Conservation (phyloP, 37 sponge, comb jelly and placozoan genomes). For the Crambe crambe region DNA sequence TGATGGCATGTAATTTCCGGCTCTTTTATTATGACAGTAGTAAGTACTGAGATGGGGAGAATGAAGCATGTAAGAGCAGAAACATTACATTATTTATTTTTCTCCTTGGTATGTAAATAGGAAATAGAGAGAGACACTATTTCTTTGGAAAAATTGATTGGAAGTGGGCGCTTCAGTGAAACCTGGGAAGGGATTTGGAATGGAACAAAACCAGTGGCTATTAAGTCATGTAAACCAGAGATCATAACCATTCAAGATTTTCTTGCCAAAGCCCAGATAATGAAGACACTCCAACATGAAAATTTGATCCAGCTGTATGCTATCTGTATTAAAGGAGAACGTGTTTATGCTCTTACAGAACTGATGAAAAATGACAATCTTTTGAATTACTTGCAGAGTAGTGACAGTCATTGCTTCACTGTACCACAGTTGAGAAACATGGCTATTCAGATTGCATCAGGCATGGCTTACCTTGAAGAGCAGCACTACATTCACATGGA, state of each 20-base stretch:
- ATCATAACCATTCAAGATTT: conserved; percentile 93
- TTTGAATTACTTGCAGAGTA: conserved; percentile 85
- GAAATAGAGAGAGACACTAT: conserved; percentile 84
- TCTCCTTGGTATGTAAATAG: too few species aligned
- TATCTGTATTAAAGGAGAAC: conserved; percentile 94
- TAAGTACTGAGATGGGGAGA: too few species aligned
- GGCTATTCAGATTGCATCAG: conserved; percentile 83
- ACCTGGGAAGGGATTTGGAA: conserved; percentile 97
- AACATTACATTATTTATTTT: too few species aligned
- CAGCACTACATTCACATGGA: conserved; percentile 97
- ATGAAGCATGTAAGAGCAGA: too few species aligned
- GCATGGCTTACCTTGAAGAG: conserved; percentile 96
- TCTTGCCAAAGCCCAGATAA: conserved; percentile 90
- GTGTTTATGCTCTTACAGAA: conserved; percentile 94
- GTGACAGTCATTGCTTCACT: conserved; percentile 77
- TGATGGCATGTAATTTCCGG: too few species aligned
- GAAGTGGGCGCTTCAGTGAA: conserved; percentile 92
- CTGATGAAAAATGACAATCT: conserved; percentile 94
- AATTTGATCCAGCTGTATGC: conserved; percentile 98
- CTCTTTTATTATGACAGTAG: too few species aligned
- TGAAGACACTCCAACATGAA: conserved; percentile 93
- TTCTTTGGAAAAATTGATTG: conserved; percentile 51
- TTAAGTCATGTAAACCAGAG: conserved; percentile 94
- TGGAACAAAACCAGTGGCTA: conserved; percentile 87
- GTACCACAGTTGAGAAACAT: conserved; percentile 86